Base-by-base conservation (phyloP, 2,113 vertebrate species). In the Bubo scandiacus region DNA sequence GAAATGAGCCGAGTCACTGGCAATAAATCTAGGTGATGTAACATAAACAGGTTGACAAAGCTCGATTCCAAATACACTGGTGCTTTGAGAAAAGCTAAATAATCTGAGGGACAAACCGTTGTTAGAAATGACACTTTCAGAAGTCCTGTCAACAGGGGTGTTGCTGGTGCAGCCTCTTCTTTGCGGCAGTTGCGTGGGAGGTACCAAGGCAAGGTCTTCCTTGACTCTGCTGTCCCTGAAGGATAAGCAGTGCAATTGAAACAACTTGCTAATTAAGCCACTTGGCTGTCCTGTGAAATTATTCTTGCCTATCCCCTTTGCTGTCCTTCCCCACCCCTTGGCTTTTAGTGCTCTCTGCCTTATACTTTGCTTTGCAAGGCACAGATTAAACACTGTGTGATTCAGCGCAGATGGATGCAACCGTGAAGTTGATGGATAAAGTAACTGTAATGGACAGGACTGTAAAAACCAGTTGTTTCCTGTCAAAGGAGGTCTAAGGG, bases 161-260 rank as follows among this genome's bases (percentile, higher is more conserved):
- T 25, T 65, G 43, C 30, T 54, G 36, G 19, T 59, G 51, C 21
- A 49, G 54, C 27, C 12, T 26, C 49, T 27, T 47, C 29, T 80
- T 55, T 0, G 1, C 74, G 55, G 49, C 13, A 11, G 54, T 25
- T 65, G 19, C 0, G 0, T 23, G 38, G 49, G 55, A 47, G 43
- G 9, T 12, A 36, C 26, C 25, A 27, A 59, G 55, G 36, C 36
- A 2, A 13, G 4, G 34, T 38, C 12, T 38, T 57, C 42, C 52
- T 36, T 47, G 52, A 4, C 34, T 71, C 32, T 52, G 16, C 27
- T 70, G 1, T 62, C 36, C 42, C 30, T 32, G 25, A n/a, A 57
- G 63, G 72, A 17, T 30, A 22, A 80, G 61, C 59, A 36, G 16
- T 54, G 47, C 13, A 3, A 9, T 36, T 6, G 1, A 19, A 78